phyloP scores from a whole-genome alignment of 2,797 vertebrate genomes.

The Notolepis coatsorum region DNA sequence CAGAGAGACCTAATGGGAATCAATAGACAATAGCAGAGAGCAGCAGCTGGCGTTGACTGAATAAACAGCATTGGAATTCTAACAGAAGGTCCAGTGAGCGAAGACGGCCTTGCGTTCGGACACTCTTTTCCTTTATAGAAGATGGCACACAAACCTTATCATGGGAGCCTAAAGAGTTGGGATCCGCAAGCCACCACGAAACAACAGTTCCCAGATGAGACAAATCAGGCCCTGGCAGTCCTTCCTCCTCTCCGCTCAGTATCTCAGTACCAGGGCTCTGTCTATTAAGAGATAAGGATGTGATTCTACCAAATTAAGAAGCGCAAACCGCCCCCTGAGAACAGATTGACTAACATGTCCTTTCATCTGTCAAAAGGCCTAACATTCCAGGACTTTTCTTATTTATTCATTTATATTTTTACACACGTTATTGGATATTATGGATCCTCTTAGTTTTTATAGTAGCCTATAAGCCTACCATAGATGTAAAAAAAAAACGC shows the following conservation, averaged over 20 bases:
- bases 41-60: constrained; percentile 59
- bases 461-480: constrained; percentile 25
- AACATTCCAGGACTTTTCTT: constrained; percentile 37
- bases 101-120: constrained; percentile 18
- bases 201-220: constrained; percentile 55
- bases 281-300: constrained; percentile 45
- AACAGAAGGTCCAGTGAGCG: constrained; percentile 45
- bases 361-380: constrained; percentile 48
- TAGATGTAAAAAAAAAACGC: constrained; percentile 27
- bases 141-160: constrained; percentile 33
- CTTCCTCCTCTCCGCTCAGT: constrained; percentile 32
- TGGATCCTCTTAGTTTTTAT: constrained; percentile 35
- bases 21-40: constrained; percentile 48
- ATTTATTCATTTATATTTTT: no score
- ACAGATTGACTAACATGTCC: constrained; percentile 51
- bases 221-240: constrained; percentile 33
- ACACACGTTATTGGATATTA: constrained; percentile 49
- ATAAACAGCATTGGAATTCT: constrained; percentile 42
- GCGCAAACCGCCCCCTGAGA: constrained; percentile 46
- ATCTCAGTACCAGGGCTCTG: constrained; percentile 43
- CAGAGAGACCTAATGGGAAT: constrained; percentile 18
- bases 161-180: constrained; percentile 36
- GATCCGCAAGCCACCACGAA: constrained; percentile 52
- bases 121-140: constrained; percentile 31
- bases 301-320: constrained; percentile 52